A percentile compares a stretch with the other conserved stretches of the same genome.
Conservation (phyloP, 2,888 invertebrate species). For the Abrostola triplasia region DNA sequence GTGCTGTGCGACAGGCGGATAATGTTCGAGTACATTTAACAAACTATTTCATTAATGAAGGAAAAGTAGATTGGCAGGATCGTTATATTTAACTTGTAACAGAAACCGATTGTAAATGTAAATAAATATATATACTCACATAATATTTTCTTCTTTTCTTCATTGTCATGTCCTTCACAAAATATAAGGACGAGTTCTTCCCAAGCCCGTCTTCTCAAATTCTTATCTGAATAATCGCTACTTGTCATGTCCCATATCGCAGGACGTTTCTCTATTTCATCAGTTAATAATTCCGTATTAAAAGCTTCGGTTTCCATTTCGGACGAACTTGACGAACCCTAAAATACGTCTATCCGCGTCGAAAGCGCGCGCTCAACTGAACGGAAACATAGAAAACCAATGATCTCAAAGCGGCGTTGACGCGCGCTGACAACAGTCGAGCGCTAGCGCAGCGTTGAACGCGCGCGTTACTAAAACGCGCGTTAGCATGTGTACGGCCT, state of each 20-base stretch:
- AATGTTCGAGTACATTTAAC: conserved; percentile 44
- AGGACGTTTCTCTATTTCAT: conserved; percentile 35
- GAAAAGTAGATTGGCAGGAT: conserved; percentile 42
- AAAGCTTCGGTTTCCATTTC: conserved; percentile 2
- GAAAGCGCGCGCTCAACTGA: no score
- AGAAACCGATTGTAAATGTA: conserved; percentile 30
- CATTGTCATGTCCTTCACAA: conserved; percentile 48
- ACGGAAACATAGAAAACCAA: no score
- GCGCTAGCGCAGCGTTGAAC: conserved; percentile 44
- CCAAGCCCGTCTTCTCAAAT: conserved; percentile 39
- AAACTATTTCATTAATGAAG: conserved; percentile 42
- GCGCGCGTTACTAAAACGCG: conserved; percentile 45
- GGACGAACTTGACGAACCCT: no score
- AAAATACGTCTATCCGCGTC: no score
- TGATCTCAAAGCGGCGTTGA: no score
- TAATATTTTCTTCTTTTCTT: conserved; percentile 38
- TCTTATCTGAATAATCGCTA: conserved; percentile 44
- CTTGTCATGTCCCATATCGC: conserved; percentile 48
- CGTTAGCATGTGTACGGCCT: conserved; percentile 49
- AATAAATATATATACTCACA: conserved; percentile 25
- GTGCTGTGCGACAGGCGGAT: conserved; percentile 44
- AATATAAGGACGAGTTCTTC: conserved; percentile 47
- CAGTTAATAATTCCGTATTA: conserved; percentile 42
- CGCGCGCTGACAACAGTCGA: no score
- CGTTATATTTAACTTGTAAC: conserved; percentile 40